Evolutionary conservation across 2,888 invertebrate genomes (phyloP).

Genomic region (Charanyca ferruginea): DNA sequence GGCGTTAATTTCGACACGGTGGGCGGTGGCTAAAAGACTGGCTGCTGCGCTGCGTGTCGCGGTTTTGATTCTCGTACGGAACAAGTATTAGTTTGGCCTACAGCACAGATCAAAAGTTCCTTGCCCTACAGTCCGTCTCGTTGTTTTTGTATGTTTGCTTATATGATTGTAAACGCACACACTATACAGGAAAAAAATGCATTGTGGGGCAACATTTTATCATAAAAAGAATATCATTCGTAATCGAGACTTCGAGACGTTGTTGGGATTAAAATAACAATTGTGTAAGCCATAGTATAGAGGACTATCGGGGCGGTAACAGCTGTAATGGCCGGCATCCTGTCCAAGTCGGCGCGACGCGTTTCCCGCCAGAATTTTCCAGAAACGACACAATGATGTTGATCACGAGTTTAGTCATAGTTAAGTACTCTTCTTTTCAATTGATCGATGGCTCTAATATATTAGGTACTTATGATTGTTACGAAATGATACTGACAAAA

Average conservation of each 20-base stretch:
- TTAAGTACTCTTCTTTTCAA: conserved; percentile 36
- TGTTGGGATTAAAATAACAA: conserved; percentile 67
- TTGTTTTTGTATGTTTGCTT: too few relatives aligned
- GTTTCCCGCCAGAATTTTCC: conserved; percentile 87
- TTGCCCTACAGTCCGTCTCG: too few relatives aligned
- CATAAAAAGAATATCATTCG: not conserved
- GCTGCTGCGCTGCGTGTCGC: too few relatives aligned
- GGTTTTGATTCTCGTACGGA: too few relatives aligned
- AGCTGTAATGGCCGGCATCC: conserved; percentile 83
- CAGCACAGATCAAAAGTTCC: too few relatives aligned
- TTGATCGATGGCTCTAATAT: conserved; percentile 52
- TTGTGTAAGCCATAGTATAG: conserved; percentile 70
- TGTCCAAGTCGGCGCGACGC: conserved; percentile 73
- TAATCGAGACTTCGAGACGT: conserved; percentile 49
- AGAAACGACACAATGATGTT: conserved; percentile 75
- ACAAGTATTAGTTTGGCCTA: too few relatives aligned
- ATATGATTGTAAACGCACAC: too few relatives aligned
- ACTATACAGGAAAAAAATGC: too few relatives aligned
- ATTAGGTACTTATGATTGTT: conserved; percentile 41
- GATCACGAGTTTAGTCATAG: conserved; percentile 53
- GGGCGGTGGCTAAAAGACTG: too few relatives aligned
- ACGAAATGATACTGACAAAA: conserved; percentile 27
- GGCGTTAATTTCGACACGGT: not conserved
- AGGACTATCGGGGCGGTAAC: conserved; percentile 76
- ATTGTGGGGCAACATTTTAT: too few relatives aligned